Conservation (phyloP, 2,888 invertebrate genomes). For the Cantharis rufa region DNA sequence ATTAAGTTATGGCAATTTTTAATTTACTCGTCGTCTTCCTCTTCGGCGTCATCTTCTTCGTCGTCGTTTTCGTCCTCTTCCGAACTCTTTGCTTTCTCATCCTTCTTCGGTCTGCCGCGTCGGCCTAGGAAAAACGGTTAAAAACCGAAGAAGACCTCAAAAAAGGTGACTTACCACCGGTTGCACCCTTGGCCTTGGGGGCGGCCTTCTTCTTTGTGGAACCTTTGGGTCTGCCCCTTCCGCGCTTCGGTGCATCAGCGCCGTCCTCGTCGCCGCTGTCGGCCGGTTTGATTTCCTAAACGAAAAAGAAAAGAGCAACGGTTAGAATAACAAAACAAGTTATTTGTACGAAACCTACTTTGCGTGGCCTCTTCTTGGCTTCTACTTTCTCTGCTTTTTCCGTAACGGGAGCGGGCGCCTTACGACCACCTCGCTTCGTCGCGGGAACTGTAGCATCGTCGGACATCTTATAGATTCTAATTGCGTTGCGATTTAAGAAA, state of each 20-base stretch:
- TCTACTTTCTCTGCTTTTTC: conserved; percentile 39
- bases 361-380: conserved; percentile 18
- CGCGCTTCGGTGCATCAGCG: conserved; percentile 57
- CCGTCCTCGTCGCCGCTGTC: conserved; percentile 44
- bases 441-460: conserved; percentile 51
- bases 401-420: conserved; percentile 36
- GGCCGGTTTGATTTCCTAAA: conserved; percentile 38
- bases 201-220: conserved; percentile 58
- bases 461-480: conserved; percentile 45
- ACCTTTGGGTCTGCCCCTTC: conserved; percentile 62
- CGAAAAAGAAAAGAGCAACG: neutral
- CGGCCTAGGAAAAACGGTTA: conserved; percentile 42
- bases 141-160: neutral
- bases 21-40: conserved; percentile 48
- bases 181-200: conserved; percentile 53
- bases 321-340: too few species aligned
- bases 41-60: conserved; percentile 44
- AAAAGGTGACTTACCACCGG: conserved; percentile 1
- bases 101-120: conserved; percentile 57
- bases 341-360: too few species aligned
- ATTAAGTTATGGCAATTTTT: neutral
- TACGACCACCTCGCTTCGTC: conserved; percentile 59
- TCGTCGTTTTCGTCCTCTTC: conserved; percentile 54
- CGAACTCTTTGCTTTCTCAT: conserved; percentile 50
- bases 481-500: neutral